phyloP scores from a whole-genome alignment of 2,888 invertebrate genomes.

The Polylopha cassiicola region DNA sequence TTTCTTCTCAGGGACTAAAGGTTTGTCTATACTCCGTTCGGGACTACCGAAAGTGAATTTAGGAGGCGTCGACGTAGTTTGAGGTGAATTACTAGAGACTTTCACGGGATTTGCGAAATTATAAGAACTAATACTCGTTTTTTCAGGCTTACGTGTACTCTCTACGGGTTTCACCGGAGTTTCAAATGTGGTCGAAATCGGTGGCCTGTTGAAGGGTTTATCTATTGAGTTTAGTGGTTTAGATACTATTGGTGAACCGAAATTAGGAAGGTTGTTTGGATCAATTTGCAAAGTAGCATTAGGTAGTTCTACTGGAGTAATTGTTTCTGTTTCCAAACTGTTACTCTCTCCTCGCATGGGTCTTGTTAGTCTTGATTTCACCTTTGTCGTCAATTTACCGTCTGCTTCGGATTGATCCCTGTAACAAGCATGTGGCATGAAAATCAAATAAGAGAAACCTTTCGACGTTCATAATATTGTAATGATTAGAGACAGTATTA shows the following conservation, averaged over 20 bases:
- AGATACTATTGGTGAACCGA: slow-evolving; percentile 36
- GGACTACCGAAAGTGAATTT: slow-evolving; percentile 49
- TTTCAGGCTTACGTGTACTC: slow-evolving; percentile 31
- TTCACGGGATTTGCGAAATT: slow-evolving; percentile 50
- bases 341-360: slow-evolving; percentile 32
- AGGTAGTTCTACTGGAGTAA: slow-evolving; percentile 43
- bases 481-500: slow-evolving; percentile 18
- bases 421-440: too few relatives aligned
- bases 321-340: slow-evolving; percentile 27
- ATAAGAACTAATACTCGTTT: slow-evolving; percentile 32
- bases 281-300: slow-evolving; percentile 49
- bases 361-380: slow-evolving; percentile 46
- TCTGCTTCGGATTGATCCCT: slow-evolving; percentile 35
- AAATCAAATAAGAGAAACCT: too few relatives aligned
- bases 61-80: slow-evolving; percentile 26
- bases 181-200: slow-evolving; percentile 7
- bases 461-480: too few relatives aligned
- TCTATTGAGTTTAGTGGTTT: slow-evolving; percentile 13
- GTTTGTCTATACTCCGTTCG: slow-evolving; percentile 37
- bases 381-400: slow-evolving; percentile 42
- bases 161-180: slow-evolving; percentile 11
- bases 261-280: slow-evolving; percentile 51
- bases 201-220: slow-evolving; percentile 8
- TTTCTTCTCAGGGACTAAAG: slow-evolving; percentile 25
- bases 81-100: slow-evolving; percentile 34